Conservation (phyloP, 23 tunicate species). For the Halocynthia roretzi region DNA sequence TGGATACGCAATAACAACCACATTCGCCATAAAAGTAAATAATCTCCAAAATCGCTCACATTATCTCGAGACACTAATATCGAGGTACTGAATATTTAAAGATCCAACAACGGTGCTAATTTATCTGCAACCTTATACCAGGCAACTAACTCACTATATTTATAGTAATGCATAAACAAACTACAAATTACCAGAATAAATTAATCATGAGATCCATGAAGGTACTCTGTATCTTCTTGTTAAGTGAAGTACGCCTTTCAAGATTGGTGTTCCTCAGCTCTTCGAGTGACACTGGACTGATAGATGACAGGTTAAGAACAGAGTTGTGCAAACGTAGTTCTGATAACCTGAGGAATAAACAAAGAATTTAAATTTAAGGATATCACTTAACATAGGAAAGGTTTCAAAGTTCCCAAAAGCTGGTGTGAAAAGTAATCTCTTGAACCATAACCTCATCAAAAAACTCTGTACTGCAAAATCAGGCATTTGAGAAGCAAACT, state of each 20-base stretch:
- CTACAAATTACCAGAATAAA: slow-evolving; percentile 47
- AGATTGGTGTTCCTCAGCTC: slow-evolving; percentile 22
- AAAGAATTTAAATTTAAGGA: not conserved
- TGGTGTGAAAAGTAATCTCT: not conserved
- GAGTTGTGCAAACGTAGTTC: slow-evolving; percentile 34
- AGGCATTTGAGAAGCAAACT: slow-evolving; percentile 19
- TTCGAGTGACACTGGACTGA: slow-evolving; percentile 38
- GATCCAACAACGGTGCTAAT: not conserved
- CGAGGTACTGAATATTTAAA: not conserved
- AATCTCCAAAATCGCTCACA: too few relatives aligned
- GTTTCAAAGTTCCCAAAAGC: not conserved
- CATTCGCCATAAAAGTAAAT: too few relatives aligned
- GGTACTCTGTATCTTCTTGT: slow-evolving; percentile 35
- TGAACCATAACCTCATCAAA: not conserved
- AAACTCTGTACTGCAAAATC: slow-evolving; percentile 15
- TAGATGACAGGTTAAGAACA: slow-evolving; percentile 7
- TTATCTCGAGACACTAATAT: too few relatives aligned
- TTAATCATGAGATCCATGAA: slow-evolving; percentile 82
- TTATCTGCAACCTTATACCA: not conserved
- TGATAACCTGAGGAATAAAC: slow-evolving; percentile 23
- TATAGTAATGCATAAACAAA: not conserved
- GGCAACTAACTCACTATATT: not conserved
- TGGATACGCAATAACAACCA: too few relatives aligned
- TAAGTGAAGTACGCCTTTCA: slow-evolving; percentile 10
- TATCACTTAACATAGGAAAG: not conserved